phyloP scores from a whole-genome alignment of 2,888 invertebrate species.

The Caradrina clavipalpis region DNA sequence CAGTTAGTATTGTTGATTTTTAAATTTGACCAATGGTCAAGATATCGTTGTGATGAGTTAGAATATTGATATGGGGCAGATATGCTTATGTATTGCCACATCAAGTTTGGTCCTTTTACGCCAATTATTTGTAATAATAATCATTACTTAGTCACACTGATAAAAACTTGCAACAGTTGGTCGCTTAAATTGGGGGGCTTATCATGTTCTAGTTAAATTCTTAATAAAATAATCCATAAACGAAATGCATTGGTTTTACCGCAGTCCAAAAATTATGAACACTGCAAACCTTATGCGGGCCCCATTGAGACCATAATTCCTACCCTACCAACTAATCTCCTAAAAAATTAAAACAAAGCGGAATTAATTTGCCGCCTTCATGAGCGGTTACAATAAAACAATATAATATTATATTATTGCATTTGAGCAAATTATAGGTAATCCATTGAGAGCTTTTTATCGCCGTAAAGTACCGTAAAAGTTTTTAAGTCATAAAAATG shows the following conservation, averaged over 20 bases:
- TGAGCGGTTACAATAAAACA: constrained; percentile 32
- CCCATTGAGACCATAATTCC: constrained; percentile 11
- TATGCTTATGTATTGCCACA: not conserved
- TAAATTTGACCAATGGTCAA: not conserved
- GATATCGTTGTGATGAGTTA: too few relatives aligned
- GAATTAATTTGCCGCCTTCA: constrained; percentile 37
- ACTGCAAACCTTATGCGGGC: constrained; percentile 27
- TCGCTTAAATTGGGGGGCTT: constrained; percentile 2
- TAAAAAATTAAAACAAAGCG: constrained; percentile 14
- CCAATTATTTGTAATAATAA: not conserved
- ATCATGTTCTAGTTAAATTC: not conserved
- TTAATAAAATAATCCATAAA: constrained; percentile 12
- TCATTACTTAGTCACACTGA: not conserved
- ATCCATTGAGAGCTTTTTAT: constrained; percentile 14
- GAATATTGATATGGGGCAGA: not conserved
- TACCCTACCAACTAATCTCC: constrained; percentile 9
- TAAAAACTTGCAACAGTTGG: not conserved
- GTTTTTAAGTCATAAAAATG: constrained; percentile 29
- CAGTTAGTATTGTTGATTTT: constrained; percentile 2
- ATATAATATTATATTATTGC: constrained; percentile 10
- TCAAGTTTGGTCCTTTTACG: not conserved
- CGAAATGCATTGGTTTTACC: not conserved
- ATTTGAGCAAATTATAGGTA: constrained; percentile 43
- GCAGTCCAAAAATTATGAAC: not conserved
- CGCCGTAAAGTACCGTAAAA: constrained; percentile 2